Conservation (phyloP, 2,797 vertebrate genomes). For the Helicolenus hilgendorfi region DNA sequence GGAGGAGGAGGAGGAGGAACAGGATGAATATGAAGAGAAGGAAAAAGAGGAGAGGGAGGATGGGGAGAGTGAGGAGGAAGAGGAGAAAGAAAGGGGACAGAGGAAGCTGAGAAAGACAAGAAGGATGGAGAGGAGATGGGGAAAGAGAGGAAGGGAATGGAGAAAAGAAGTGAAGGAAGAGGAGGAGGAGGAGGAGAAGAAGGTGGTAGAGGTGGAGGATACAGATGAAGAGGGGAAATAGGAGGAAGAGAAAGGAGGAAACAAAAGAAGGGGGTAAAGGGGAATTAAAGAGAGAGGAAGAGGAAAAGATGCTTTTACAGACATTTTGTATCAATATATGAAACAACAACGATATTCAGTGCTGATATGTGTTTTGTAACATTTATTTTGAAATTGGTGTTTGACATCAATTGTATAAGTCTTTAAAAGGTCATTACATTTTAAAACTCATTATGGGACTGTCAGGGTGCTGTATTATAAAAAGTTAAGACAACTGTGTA, state of each 20-base stretch:
- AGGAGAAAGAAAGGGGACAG: background rate
- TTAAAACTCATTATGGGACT: no score
- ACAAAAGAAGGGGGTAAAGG: rapidly evolving
- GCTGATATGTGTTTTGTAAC: background rate
- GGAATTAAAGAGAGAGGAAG: no score
- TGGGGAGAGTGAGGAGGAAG: background rate
- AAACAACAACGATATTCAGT: background rate
- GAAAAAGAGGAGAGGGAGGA: background rate
- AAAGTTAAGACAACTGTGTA: rapidly evolving
- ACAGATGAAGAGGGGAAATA: no score
- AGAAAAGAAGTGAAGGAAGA: background rate
- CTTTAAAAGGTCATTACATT: background rate
- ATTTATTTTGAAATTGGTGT: background rate
- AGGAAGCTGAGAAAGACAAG: background rate
- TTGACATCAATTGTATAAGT: background rate
- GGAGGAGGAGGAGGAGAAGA: no score
- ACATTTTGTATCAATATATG: background rate
- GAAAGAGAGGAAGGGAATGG: background rate
- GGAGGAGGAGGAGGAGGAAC: constrained; percentile 18
- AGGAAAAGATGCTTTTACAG: background rate
- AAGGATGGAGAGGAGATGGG: background rate
- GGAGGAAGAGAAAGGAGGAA: no score
- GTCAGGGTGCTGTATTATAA: no score
- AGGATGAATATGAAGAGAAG: background rate
- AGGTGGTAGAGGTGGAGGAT: no score